phyloP scores from a whole-genome alignment of 2,113 vertebrate species.

The Dromas ardeola region DNA sequence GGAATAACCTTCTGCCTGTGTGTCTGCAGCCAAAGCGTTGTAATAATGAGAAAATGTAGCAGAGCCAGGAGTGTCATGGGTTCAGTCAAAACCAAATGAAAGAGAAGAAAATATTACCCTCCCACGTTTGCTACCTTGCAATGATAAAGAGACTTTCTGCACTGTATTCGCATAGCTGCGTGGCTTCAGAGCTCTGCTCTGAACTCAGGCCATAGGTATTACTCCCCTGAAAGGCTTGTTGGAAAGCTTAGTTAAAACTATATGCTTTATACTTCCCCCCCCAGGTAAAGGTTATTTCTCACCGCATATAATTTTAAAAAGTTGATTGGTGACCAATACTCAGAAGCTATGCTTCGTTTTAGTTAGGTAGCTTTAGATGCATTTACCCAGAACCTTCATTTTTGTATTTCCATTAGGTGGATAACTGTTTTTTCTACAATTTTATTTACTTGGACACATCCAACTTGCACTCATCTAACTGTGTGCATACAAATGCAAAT shows the following conservation, averaged over 20 bases:
- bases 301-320: neutral
- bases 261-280: neutral
- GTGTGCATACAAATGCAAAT: neutral
- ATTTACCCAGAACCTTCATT: neutral
- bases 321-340: neutral
- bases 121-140: neutral
- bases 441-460: neutral
- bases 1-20: neutral
- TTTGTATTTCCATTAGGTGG: neutral
- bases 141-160: neutral
- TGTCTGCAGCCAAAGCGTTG: neutral
- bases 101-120: neutral
- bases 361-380: neutral
- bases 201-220: too few relatives aligned
- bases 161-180: neutral
- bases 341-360: neutral
- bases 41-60: neutral
- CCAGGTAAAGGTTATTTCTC: neutral
- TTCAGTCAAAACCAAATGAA: neutral
- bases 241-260: neutral
- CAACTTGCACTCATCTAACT: neutral
- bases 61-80: neutral
- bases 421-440: neutral
- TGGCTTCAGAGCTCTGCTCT: neutral
- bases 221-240: neutral